Conservation (phyloP, 2,113 vertebrate species). For the Chaetorhynchus papuensis region DNA sequence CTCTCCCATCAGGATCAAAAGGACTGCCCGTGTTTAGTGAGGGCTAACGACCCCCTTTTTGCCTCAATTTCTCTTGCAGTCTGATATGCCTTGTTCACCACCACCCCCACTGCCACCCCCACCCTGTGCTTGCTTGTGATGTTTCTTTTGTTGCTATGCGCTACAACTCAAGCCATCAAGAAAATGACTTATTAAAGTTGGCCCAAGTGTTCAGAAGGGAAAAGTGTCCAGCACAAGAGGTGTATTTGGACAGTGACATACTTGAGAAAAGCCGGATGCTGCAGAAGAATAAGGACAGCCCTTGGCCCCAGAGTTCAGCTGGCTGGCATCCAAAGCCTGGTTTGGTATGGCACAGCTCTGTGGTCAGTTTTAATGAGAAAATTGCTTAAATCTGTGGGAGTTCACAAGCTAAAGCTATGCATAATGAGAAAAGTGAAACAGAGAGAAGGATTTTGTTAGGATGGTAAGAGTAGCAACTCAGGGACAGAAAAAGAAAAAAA, state of each 20-base stretch:
- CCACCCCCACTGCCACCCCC: fast-evolving
- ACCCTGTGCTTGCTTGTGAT: background rate
- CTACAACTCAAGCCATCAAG: background rate
- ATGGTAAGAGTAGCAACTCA: background rate
- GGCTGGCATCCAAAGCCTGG: background rate
- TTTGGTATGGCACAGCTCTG: background rate
- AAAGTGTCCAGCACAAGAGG: background rate
- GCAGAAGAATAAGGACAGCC: background rate
- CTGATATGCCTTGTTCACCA: background rate
- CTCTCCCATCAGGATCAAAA: background rate
- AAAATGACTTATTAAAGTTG: background rate
- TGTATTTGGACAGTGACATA: background rate
- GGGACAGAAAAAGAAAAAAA: background rate
- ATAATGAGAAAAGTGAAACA: background rate
- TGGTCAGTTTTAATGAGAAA: background rate
- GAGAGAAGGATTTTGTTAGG: background rate
- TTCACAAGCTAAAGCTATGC: background rate
- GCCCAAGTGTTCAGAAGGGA: background rate
- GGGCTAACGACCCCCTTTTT: background rate
- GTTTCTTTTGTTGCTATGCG: background rate
- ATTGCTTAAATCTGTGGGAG: background rate
- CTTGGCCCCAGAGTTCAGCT: background rate
- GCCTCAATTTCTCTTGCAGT: background rate
- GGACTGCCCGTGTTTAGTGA: background rate
- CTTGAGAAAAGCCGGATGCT: background rate